Evolutionary conservation across 2,888 invertebrate genomes (phyloP).

Genomic region (Amblyteles armatorius): DNA sequence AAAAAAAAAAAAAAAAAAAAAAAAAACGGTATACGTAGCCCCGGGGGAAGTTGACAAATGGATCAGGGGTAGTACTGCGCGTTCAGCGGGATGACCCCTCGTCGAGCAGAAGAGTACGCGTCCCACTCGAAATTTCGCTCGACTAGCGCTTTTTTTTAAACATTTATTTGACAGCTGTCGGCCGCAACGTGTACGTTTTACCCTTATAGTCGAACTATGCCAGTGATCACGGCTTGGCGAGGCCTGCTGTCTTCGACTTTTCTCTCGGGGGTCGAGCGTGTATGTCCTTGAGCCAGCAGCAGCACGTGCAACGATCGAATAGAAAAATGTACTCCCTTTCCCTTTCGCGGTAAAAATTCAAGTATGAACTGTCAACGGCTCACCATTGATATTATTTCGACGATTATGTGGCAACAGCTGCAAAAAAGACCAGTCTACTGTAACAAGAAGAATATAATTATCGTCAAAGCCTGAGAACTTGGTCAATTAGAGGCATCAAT

Average conservation of each 20-base stretch:
- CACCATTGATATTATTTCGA: not conserved
- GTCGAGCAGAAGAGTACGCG: constrained; percentile 71
- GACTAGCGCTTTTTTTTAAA: constrained; percentile 81
- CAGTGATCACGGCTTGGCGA: constrained; percentile 59
- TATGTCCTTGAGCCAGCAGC: constrained; percentile 25
- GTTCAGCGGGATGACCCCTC: constrained; percentile 77
- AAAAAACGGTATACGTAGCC: constrained; percentile 67
- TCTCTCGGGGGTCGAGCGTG: constrained; percentile 63
- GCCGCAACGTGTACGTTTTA: constrained; percentile 79
- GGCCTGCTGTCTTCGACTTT: constrained; percentile 71
- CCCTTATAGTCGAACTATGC: constrained; percentile 64
- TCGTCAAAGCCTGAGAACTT: constrained; percentile 81
- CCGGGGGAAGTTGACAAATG: constrained; percentile 63
- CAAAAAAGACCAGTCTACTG: constrained; percentile 59
- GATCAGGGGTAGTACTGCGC: constrained; percentile 71
- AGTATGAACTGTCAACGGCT: constrained; percentile 24
- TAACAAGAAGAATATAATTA: constrained; percentile 60
- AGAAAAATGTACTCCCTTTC: constrained; percentile 22
- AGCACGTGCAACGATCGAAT: constrained; percentile 56
- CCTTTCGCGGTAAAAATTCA: constrained; percentile 32
- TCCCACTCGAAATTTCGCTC: constrained; percentile 84
- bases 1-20: constrained; percentile 14
- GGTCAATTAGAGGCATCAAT: constrained; percentile 83
- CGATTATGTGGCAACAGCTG: not conserved
- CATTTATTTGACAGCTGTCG: constrained; percentile 85